Base-by-base conservation (phyloP, 2,888 invertebrate genomes). In the Mesochorus sp. region DNA sequence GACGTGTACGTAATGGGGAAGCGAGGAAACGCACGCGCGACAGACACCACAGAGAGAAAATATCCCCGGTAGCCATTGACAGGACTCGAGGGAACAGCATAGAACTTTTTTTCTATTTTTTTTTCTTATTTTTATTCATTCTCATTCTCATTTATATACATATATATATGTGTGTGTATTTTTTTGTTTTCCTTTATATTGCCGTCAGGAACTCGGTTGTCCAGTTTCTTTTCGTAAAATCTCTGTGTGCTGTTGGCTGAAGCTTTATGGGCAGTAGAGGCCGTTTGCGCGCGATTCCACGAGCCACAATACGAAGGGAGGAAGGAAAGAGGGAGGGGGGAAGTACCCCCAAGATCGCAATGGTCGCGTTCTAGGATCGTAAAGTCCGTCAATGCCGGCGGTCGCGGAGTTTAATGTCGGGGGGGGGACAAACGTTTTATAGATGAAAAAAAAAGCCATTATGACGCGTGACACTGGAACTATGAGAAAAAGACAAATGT, bases 371-470 rank as follows among this genome's bases (percentile, higher is more conserved):
- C 6, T 17, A 26, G 17, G 34, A 37, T 51, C 49, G 24, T 49
- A 37, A 64, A 49, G 37, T 37, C 34, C 17, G 10, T 12, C 49
- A n/a, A 37, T 24, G 49, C 64, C 28, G 73, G 73, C 73, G 73
- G 49, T 73, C 73, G 4, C 6, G 12, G 10, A 21, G 42, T 64
- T 68, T 42, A 49, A 37, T 21, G 64, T 31, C 44, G 67, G 39
- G 12, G 71, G 55, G 55, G 21, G 31, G 39, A 51, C 76, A 62
- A n/a, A 59, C 47, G 53, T 71, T 73, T 70, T 42, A n/a, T n/a
- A 31, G 75, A 68, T 49, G 80, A 12, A 37, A 80, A 64, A 79
- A 80, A 55, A 72, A 64, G 24, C 75, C 71, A 82, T 80, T 82
- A 82, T 80, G 80, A 80, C 79, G 82, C 79, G 79, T 67, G 67